A percentile compares a stretch with the other conserved stretches of the same genome.
These are phyloP conservation scores for Erythrolamprus reginae DNA, from an alignment of 2,113 vertebrate genomes.

Conservation along the genomic window DNA sequence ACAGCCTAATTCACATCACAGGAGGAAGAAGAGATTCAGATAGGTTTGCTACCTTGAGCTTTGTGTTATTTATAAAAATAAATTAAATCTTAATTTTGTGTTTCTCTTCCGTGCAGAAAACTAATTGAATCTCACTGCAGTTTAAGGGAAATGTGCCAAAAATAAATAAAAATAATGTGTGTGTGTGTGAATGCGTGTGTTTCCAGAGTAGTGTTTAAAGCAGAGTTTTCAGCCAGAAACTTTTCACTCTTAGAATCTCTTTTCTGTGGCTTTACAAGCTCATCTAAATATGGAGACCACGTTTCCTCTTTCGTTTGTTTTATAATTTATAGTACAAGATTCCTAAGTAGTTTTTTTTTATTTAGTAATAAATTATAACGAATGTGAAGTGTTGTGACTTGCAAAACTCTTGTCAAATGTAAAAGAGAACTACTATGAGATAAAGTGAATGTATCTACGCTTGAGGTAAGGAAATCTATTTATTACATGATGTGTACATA, in stretches of 20 bases:
- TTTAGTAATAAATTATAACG: background rate
- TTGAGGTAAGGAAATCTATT: background rate
- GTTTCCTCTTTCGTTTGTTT: background rate
- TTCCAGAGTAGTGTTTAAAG: background rate
- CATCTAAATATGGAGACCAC: background rate
- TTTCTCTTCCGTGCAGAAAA: background rate
- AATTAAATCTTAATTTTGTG: background rate
- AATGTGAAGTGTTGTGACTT: background rate
- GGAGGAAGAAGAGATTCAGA: background rate
- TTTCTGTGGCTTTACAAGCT: background rate
- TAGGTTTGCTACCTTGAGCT: background rate
- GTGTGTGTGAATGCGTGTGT: background rate
- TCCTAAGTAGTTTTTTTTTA: background rate
- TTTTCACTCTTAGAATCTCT: background rate
- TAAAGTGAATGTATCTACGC: background rate
- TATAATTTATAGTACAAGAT: background rate
- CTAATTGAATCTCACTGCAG: background rate
- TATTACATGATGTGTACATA: background rate
- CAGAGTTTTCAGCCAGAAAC: background rate
- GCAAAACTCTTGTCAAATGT: background rate
- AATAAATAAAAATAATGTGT: background rate
- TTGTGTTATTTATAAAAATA: background rate
- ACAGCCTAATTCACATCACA: background rate
- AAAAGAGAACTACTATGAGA: background rate
- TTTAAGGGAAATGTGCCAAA: background rate